These are phyloP conservation scores for Chlorodrepanis virens DNA, from an alignment of 2,113 vertebrate species.

Conservation along the genomic window DNA sequence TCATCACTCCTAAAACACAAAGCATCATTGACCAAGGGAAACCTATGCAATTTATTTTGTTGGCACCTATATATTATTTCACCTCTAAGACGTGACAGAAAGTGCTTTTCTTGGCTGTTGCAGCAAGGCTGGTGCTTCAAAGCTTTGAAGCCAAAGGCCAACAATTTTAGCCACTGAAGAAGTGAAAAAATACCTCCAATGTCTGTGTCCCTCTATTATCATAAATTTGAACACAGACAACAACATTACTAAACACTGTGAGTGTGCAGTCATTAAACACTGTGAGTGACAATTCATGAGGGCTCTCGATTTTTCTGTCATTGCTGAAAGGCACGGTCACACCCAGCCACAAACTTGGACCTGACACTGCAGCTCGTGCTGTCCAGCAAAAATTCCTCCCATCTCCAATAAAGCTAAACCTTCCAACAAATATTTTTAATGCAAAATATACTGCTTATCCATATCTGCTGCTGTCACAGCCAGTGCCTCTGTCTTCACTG, in stretches of 20 bases:
- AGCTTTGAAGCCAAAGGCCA: background rate
- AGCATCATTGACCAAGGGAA: background rate
- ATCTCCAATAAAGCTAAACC: background rate
- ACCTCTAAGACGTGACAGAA: background rate
- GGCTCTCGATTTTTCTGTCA: background rate
- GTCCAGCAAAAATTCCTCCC: background rate
- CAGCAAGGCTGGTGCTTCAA: background rate
- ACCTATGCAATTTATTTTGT: background rate
- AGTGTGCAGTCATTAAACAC: background rate
- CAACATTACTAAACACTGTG: background rate
- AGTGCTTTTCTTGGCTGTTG: background rate
- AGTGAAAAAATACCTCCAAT: background rate
- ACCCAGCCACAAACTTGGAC: background rate
- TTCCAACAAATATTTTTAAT: background rate
- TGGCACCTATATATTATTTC: background rate
- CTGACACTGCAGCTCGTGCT: accelerated
- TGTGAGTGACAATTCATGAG: background rate
- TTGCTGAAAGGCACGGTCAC: background rate
- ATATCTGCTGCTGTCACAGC: background rate
- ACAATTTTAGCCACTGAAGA: background rate
- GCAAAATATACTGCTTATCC: background rate
- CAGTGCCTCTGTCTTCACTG: background rate
- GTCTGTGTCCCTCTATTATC: background rate
- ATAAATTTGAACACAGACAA: background rate
- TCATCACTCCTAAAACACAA: background rate